Evolutionary conservation across 2,888 invertebrate genomes (phyloP), one percentile per base, ranked within the genome.

Genomic region (Coelopa pilipes): DNA sequence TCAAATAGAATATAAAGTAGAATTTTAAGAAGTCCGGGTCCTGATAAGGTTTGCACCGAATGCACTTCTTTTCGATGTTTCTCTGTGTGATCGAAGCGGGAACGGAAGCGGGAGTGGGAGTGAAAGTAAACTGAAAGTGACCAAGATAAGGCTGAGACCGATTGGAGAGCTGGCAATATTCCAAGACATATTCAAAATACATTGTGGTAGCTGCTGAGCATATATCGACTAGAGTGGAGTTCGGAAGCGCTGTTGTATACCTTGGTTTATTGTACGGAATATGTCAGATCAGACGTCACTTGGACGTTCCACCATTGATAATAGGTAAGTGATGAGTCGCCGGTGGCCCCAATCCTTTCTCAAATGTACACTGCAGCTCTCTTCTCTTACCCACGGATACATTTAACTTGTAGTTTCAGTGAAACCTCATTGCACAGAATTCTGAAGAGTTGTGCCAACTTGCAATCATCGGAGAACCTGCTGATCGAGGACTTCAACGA

Each of bases 401-500:
- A 53, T 60, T 60, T 4, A 24, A 5, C n/a, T 45, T 24, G 5
- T 0, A 62, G n/a, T 70, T 34, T 0, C 71, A 79, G 77, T 72
- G 79, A 80, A 74, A 79, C 75, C 72, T 76, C 79, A 67, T 77
- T 84, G 67, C 80, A 83, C 75, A 81, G 82, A 74, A 81, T 84
- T 69, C 77, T 85, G 45, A 82, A 82, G 72, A 83, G 80, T 68
- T 86, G 85, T 74, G 84, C 82, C 7, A 82, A 82, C 62, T 82
- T 82, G 67, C 82, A 82, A 75, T 86, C 86, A 0, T 76, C 81
- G 73, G 86, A 86, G 47, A 81, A 80, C 71, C 76, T 82, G 1
- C 78, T 78, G 46, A 67, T 79, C 34, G 82, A 81, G 77, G 84
- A 82, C 63, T 82, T 78, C n/a, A 83, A 82, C 80, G 83, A 84